Percentiles rank a stretch among this genome's conserved stretches.
Evolutionary conservation across 2,113 vertebrate species (phyloP).

Genomic region (Eulacestoma nigropectus): DNA sequence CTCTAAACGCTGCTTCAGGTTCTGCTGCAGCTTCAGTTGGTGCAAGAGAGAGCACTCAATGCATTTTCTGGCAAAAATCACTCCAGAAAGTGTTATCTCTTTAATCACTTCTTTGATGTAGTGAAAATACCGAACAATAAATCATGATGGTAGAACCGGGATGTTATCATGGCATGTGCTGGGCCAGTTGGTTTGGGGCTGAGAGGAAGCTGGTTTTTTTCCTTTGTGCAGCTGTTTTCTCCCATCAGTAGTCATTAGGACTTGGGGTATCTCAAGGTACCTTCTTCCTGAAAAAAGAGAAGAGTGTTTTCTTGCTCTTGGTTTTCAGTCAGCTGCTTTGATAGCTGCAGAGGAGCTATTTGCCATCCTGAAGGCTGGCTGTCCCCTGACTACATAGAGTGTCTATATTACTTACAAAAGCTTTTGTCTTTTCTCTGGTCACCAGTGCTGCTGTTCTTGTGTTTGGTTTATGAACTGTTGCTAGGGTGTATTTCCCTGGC

Average conservation of each 20-base stretch:
- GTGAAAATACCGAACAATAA: not conserved
- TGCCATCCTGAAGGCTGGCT: not conserved
- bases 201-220: not conserved
- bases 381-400: not conserved
- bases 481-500: constrained; percentile 16
- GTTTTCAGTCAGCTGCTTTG: not conserved
- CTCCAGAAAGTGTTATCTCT: not conserved
- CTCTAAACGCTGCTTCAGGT: not conserved
- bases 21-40: not conserved
- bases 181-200: not conserved
- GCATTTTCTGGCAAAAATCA: not conserved
- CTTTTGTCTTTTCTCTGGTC: not conserved
- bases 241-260: not conserved
- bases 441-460: not conserved
- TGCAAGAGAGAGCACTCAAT: not conserved
- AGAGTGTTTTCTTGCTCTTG: not conserved
- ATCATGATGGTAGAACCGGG: not conserved
- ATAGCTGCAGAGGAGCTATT: not conserved
- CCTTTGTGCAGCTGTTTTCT: constrained; percentile 13
- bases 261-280: not conserved
- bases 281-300: not conserved
- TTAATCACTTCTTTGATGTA: not conserved
- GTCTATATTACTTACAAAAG: not conserved
- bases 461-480: constrained; percentile 41
- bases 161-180: not conserved